Conservation (phyloP, 2,113 vertebrate species). For the Tapirus terrestris region DNA sequence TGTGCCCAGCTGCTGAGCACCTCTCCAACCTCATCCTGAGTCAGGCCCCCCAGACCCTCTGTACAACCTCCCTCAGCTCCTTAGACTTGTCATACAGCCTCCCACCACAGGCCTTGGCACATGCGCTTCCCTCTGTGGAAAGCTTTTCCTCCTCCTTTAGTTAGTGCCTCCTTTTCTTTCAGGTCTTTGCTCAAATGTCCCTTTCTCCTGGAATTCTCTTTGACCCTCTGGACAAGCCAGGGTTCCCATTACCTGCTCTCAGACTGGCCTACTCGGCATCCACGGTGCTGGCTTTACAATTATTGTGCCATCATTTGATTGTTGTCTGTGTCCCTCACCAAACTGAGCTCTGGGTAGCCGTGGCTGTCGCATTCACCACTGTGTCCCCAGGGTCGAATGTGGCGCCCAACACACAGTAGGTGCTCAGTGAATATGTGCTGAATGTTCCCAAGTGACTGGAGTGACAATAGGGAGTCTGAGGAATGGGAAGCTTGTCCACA, state of each 20-base stretch:
- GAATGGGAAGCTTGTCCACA: accelerated
- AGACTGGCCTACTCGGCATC: accelerated
- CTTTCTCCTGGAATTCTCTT: neutral
- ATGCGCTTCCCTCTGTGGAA: no score
- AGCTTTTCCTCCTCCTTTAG: neutral
- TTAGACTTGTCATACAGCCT: no score
- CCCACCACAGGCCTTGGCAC: no score
- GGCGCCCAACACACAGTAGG: accelerated
- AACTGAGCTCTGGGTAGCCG: neutral
- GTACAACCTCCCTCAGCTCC: neutral
- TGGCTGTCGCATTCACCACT: neutral
- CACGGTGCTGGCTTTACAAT: accelerated
- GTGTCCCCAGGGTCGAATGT: accelerated
- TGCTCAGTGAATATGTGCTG: neutral
- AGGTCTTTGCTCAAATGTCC: neutral
- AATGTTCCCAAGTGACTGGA: accelerated
- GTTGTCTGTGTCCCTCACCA: neutral
- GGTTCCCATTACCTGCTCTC: accelerated
- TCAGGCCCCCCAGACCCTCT: neutral
- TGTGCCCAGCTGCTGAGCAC: neutral
- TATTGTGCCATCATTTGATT: neutral
- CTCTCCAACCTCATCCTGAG: neutral
- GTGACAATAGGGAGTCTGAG: neutral
- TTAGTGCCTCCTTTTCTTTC: neutral
- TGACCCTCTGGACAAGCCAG: neutral